Percentiles rank a stretch among this genome's conserved stretches.
phyloP scores from a whole-genome alignment of 1,140 invertebrate genomes.

The Nilaparvata lugens region DNA sequence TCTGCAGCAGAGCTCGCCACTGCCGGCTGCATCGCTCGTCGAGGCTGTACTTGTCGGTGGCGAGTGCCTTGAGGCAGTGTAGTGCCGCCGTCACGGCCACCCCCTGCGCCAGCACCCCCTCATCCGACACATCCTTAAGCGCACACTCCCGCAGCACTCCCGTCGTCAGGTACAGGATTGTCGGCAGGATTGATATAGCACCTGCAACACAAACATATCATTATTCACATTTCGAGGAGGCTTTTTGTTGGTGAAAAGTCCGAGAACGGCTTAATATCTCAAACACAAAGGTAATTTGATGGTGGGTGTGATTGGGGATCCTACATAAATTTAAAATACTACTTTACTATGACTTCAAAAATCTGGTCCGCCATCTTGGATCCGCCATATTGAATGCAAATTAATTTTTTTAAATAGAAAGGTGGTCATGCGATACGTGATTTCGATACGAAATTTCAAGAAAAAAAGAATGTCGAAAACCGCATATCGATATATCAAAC shows the following conservation, averaged over 20 bases:
- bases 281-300: too few species aligned
- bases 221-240: neutral
- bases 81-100: constrained; percentile 54
- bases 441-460: too few species aligned
- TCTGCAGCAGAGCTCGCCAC: constrained; percentile 75
- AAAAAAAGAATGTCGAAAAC: too few species aligned
- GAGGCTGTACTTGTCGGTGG: constrained; percentile 51
- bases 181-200: constrained; percentile 78
- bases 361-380: too few species aligned
- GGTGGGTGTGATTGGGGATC: too few species aligned
- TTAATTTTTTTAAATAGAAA: too few species aligned
- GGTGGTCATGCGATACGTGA: too few species aligned
- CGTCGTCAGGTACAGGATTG: constrained; percentile 82
- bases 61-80: constrained; percentile 50
- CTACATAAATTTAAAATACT: neutral
- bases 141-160: constrained; percentile 78
- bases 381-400: too few species aligned
- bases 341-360: too few species aligned
- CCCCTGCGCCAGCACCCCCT: constrained; percentile 44
- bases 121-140: constrained; percentile 46
- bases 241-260: neutral
- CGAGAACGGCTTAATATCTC: too few species aligned
- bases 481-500: too few species aligned
- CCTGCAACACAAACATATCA: constrained; percentile 41
- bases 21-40: constrained; percentile 49